Percentiles rank a stretch among this genome's conserved stretches.
Conservation (phyloP, 2,888 invertebrate genomes). For the Acronicta psi region DNA sequence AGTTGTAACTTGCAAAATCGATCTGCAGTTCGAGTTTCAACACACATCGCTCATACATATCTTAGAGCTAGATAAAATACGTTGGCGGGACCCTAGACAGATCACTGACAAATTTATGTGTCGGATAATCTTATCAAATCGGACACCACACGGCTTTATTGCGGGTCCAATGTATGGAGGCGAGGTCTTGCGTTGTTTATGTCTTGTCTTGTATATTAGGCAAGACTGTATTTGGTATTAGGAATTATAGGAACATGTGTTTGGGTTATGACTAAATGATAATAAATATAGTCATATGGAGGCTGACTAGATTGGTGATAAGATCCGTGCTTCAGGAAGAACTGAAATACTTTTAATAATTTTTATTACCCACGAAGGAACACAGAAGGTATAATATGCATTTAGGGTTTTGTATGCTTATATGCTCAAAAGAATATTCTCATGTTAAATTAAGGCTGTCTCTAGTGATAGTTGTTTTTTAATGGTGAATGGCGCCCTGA, state of each 20-base stretch:
- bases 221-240: conserved; percentile 34
- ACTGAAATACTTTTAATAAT: neutral
- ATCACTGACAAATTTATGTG: conserved; percentile 83
- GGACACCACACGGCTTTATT: conserved; percentile 78
- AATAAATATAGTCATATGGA: no score
- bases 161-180: conserved; percentile 50
- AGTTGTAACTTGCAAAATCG: conserved; percentile 43
- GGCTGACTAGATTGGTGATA: no score
- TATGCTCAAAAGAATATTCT: no score
- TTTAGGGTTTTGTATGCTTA: no score
- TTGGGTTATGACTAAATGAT: neutral
- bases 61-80: conserved; percentile 50
- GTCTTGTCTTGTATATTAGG: conserved; percentile 15
- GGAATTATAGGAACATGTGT: conserved; percentile 20
- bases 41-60: conserved; percentile 57
- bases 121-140: conserved; percentile 79
- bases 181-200: conserved; percentile 38
- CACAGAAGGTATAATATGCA: no score
- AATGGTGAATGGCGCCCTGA: no score
- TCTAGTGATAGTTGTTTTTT: no score
- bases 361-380: no score
- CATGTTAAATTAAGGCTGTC: no score
- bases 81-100: conserved; percentile 65
- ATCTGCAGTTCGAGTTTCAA: conserved; percentile 51
- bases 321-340: neutral